phyloP scores from a whole-genome alignment of 2,888 invertebrate species.

The Tenthredo livida region DNA sequence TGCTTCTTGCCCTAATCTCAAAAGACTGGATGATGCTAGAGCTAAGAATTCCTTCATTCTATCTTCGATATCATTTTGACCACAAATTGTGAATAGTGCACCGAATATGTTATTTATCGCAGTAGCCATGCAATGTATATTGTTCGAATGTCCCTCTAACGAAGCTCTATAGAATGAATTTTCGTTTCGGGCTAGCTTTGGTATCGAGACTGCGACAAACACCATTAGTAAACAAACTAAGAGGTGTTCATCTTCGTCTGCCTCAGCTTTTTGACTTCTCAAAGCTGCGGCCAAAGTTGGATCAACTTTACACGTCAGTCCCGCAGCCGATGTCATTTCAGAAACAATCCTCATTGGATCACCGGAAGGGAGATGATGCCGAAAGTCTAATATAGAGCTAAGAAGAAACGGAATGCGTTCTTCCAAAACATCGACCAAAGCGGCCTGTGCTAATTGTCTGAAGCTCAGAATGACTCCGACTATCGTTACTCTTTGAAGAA shows the following conservation, averaged over 20 bases:
- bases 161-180: conserved; percentile 93
- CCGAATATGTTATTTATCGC: conserved; percentile 98
- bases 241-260: conserved; percentile 95
- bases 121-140: conserved; percentile 98
- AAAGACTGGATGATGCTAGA: conserved; percentile 95
- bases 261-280: conserved; percentile 92
- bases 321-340: conserved; percentile 99
- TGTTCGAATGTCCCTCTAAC: conserved; percentile 97
- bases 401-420: conserved; percentile 97
- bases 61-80: conserved; percentile 97
- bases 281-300: conserved; percentile 95
- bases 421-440: conserved; percentile 95
- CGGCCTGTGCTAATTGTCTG: conserved; percentile 95
- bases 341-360: conserved; percentile 95
- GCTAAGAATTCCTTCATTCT: conserved; percentile 97
- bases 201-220: conserved; percentile 98
- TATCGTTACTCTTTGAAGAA: conserved; percentile 97
- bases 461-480: conserved; percentile 99
- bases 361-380: conserved; percentile 93
- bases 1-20: conserved; percentile 96
- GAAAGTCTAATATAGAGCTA: conserved; percentile 96
- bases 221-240: conserved; percentile 98
- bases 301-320: conserved; percentile 95
- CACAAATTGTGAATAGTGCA: conserved; percentile 97
- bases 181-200: conserved; percentile 94